Evolutionary conservation across 2,888 invertebrate genomes (phyloP), one percentile per base, ranked within the genome.

Genomic region (Campoplex capitator): DNA sequence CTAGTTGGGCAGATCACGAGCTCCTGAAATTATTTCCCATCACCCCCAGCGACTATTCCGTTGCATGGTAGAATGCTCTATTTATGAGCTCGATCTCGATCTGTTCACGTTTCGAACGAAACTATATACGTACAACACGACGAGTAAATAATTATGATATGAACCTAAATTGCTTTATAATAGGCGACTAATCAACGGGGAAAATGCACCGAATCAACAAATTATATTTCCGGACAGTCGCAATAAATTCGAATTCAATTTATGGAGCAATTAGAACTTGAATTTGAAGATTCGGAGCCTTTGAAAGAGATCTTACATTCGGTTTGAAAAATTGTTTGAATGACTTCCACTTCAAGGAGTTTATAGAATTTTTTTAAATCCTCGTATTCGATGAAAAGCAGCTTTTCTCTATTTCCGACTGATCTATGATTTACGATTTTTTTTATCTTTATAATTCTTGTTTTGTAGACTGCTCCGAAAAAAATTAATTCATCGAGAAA

Each of bases 171-270:
- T 79, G 71, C 48, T 23, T 48, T 38, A 68, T 54, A 48, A 77
- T 67, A 45, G 32, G n/a, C 42, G 54, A 83, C 13, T 7, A 77
- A 82, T 67, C 45, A 73, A 28, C n/a, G 18, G 54, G 45, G n/a
- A n/a, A 35, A 56, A 45, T 23, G 48, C 0, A 68, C 73, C 32
- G 32, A 42, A 71, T 83, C 35, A 54, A 74, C 71, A 54, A 48
- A 48, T 68, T 32, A 32, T 16, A 83, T 86, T 56, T 54, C 58
- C 67, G 71, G 45, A 28, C 76, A 54, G 73, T 81, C 28, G 65
- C 77, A 75, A 18, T 23, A 70, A 48, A 48, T 42, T 62, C 56
- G 70, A 48, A 48, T 42, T 62, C 56, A 48, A 70, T 86, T 62
- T 3, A 75, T 8, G 42, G 18, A 75, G 42, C 32, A 3, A 62